Percentiles rank a stretch among this genome's conserved stretches.
phyloP scores from a whole-genome alignment of 2,888 invertebrate species.

The Dendrolimus houi region DNA sequence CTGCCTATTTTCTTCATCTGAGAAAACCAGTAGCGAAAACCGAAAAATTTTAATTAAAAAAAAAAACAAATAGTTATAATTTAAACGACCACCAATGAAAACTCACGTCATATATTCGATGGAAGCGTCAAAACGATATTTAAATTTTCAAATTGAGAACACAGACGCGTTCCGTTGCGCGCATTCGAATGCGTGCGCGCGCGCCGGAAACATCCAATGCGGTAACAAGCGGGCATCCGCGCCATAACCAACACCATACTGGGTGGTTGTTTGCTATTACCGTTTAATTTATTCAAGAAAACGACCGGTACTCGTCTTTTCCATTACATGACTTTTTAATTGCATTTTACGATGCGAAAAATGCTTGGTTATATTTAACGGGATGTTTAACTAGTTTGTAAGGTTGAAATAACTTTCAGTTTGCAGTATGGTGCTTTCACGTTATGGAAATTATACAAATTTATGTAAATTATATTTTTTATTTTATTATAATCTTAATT shows the following conservation, averaged over 20 bases:
- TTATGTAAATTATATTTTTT: no score
- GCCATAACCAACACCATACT: constrained; percentile 24
- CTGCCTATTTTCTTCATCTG: no score
- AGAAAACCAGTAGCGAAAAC: no score
- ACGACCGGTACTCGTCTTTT: background rate
- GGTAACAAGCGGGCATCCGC: constrained; percentile 54
- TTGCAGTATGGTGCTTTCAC: background rate
- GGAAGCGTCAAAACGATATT: constrained; percentile 24
- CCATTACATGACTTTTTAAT: background rate
- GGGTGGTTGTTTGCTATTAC: constrained; percentile 13
- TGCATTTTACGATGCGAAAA: no score
- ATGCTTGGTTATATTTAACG: no score
- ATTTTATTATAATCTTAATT: no score
- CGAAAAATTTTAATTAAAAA: no score
- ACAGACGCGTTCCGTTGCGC: constrained; percentile 41
- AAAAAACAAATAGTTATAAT: no score
- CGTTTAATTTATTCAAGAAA: constrained; percentile 1
- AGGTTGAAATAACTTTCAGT: constrained; percentile 9
- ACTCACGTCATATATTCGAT: constrained; percentile 17
- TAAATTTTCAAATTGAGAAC: constrained; percentile 44
- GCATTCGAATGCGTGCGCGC: constrained; percentile 44
- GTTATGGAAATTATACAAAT: no score
- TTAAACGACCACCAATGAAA: no score
- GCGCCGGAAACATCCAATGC: constrained; percentile 57
- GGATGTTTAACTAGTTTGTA: constrained; percentile 6